Base-by-base conservation (phyloP, 2,113 vertebrate species). In the Gopherus flavomarginatus region DNA sequence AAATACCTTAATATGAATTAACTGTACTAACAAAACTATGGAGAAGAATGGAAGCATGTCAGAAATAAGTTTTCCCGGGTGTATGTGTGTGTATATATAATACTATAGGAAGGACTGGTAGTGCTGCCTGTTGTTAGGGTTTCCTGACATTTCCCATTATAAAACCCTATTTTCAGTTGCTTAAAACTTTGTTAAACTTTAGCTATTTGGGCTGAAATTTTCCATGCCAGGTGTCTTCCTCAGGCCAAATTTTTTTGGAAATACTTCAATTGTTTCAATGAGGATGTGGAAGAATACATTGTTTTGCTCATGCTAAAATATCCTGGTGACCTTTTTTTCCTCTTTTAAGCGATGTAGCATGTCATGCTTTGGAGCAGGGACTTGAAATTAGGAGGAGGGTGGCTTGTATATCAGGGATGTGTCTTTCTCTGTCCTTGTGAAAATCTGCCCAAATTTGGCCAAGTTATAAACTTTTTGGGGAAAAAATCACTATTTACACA, bases 1-100 rank as follows among this genome's bases (percentile, higher is more conserved):
- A 94, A 95, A 57, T 90, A 94, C 88, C 87, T 93, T 96, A 94
- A 81, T 92, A 96, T 97, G 93, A 96, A 96, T 82, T 97, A 87
- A 75, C 92, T 96, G 0, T 91, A 85, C 95, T 95, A 85, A 72
- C 79, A 0, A 86, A 95, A 96, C 96, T 95, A 93, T 97, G 81
- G 96, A 90, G 87, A 93, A 90, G 89, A 95, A 83, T 93, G 90
- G 87, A 95, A 96, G 88, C 75, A 78, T 65, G 2, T 94, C 95
- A 97, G 78, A 95, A 97, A 95, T 95, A 3, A 88, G 72, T 94
- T 97, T 97, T 97, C 94, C 88, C 93, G 91, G 89, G 16, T 8
- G 0, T 57, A 52, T 92, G 2, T 53, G 52, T 52, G 50, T 54
- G 21, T 54, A 54, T 54, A 54, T 21, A 54, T 21, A 54, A 72